Base-by-base conservation (phyloP, 2,113 vertebrate genomes). In the Oreochromis aureus region DNA sequence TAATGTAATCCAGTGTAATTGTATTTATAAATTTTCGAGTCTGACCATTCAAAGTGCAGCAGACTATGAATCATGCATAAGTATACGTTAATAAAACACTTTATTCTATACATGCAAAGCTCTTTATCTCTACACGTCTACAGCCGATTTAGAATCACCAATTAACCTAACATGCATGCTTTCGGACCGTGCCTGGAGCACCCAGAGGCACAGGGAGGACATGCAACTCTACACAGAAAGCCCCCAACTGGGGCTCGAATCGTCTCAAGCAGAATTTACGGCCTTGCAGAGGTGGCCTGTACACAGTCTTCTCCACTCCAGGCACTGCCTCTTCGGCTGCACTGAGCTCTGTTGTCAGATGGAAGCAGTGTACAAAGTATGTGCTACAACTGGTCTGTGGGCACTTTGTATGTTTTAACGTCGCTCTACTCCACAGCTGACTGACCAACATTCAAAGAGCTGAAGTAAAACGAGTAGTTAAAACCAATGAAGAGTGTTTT, bases 1-100 rank as follows among this genome's bases (percentile, higher is more conserved):
- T 73, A 73, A 7, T 30, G 41, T 6, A 76, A 30, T 11, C 34
- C 0, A 0, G 0, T 66, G 1, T 0, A 71, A 41, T 71, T 18
- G 15, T 48, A 30, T 48, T 76, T 48, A 48, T 19, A 76, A 1
- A 27, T 76, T 73, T 48, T 44, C 36, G 44, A 44, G 36, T 0
- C 36, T 2, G 16, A 48, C 69, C 41, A 18, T 8, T 53, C 51
- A 53, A 48, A 73, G 9, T 48, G 0, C 41, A 46, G 39, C 22
- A 73, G 13, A 44, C 66, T 46, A 73, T 10, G 22, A 73, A 24
- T 73, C 41, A 27, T 27, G n/a, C 13, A 46, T 18, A 73, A 73
- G 13, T 18, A 73, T 46, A 2, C 0, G 1, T 44, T 71, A 16
- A 71, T 44, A 44, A 16, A 71, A 44, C n/a, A 44, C 3, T 71